Conservation (phyloP, 2,797 vertebrate species). For the Etheostoma perlongum region DNA sequence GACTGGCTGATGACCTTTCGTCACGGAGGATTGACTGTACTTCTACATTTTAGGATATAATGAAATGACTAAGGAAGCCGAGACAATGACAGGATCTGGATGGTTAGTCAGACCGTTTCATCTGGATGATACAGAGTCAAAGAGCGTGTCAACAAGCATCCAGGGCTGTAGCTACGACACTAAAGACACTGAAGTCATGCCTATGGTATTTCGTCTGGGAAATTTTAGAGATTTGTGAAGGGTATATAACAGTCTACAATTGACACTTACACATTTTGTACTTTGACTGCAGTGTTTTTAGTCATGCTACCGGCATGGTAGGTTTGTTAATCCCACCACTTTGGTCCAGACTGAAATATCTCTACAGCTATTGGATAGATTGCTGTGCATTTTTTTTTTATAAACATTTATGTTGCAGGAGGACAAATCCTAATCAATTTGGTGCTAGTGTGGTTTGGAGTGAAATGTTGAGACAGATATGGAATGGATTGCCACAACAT, state of each 20-base stretch:
- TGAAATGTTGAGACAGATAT: not conserved
- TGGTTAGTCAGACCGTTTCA: slow-evolving; percentile 14
- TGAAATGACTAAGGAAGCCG: not conserved
- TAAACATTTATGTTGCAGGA: not conserved
- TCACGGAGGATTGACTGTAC: not conserved
- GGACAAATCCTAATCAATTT: not conserved
- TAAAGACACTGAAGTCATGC: not conserved
- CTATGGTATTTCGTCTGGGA: not conserved
- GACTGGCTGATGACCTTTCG: slow-evolving; percentile 4
- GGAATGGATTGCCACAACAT: not conserved
- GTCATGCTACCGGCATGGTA: not conserved
- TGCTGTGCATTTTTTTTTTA: not conserved
- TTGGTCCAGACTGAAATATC: not conserved
- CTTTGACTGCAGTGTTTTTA: not conserved
- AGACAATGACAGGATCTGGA: not conserved
- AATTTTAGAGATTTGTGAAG: not conserved
- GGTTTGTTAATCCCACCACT: not conserved
- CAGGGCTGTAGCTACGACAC: not conserved
- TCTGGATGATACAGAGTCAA: not conserved
- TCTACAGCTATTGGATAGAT: not conserved
- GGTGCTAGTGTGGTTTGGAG: not conserved
- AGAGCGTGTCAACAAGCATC: slow-evolving; percentile 3
- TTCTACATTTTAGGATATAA: not conserved
- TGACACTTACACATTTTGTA: not conserved
- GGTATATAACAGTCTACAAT: not conserved